Conservation (phyloP, 1,140 invertebrate species). For the Triops longicaudatus region DNA sequence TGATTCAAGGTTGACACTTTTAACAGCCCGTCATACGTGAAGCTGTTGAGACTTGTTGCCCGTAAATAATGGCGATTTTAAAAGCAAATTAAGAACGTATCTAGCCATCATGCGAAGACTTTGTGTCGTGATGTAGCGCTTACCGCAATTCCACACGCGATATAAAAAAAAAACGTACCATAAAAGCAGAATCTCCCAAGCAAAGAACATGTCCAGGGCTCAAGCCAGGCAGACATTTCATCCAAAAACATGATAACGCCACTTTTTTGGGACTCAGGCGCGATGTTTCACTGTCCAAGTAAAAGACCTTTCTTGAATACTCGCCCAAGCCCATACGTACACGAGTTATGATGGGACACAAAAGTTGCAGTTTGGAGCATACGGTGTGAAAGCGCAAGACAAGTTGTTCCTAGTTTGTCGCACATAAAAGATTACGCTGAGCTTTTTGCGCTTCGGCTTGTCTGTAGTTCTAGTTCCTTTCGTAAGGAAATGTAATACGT, state of each 20-base stretch:
- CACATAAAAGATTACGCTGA: not conserved
- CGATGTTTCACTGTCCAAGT: constrained; percentile 2
- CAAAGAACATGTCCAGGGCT: not conserved
- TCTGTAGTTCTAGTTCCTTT: not conserved
- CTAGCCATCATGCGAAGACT: not conserved
- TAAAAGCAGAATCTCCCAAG: not conserved
- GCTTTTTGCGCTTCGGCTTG: not conserved
- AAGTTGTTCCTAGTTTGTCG: not conserved
- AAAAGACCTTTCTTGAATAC: not conserved
- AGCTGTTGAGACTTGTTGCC: not conserved
- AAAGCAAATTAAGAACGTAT: not conserved
- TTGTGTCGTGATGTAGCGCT: not conserved
- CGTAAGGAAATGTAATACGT: not conserved
- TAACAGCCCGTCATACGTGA: no score
- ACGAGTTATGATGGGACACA: not conserved
- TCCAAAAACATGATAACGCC: constrained; percentile 1
- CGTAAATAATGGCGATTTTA: not conserved
- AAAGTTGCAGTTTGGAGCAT: not conserved
- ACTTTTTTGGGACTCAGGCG: not conserved
- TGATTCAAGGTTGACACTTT: no score
- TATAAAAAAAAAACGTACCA: not conserved
- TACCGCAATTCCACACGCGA: constrained; percentile 1
- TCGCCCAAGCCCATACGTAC: not conserved
- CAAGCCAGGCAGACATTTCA: not conserved
- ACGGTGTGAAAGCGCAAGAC: not conserved